Evolutionary conservation across 2,888 invertebrate species (phyloP).

Genomic region (Arctia plantaginis): DNA sequence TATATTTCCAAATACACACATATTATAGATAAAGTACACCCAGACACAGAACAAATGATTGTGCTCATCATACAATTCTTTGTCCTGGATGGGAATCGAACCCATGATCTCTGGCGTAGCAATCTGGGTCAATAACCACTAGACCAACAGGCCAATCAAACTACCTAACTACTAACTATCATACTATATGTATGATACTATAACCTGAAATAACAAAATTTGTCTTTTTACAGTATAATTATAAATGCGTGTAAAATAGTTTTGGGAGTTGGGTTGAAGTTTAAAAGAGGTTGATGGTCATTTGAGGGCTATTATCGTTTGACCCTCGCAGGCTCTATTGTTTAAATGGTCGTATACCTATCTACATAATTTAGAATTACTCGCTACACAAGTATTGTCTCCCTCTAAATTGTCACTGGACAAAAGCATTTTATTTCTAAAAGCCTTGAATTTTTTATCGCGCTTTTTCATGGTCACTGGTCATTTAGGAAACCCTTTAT

Average conservation of each 20-base stretch:
- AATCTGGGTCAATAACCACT: too few species aligned
- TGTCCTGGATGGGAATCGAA: too few species aligned
- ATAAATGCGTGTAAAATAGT: not conserved
- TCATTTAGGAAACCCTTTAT: not conserved
- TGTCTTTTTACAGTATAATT: not conserved
- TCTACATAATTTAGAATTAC: slow-evolving; percentile 49
- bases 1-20: too few species aligned
- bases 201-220: not conserved
- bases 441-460: slow-evolving; percentile 4
- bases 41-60: too few species aligned
- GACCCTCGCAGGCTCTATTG: slow-evolving; percentile 37
- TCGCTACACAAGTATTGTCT: slow-evolving; percentile 27
- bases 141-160: too few species aligned
- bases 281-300: slow-evolving; percentile 37
- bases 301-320: slow-evolving; percentile 40
- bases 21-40: too few species aligned
- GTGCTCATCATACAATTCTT: too few species aligned
- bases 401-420: slow-evolving; percentile 18
- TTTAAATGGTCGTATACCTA: slow-evolving; percentile 40
- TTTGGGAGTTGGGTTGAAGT: not conserved
- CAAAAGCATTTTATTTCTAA: slow-evolving; percentile 21
- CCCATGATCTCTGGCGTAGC: too few species aligned
- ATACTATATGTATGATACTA: too few species aligned
- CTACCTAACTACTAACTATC: too few species aligned
- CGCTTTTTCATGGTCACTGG: not conserved